phyloP scores from a whole-genome alignment of 2,113 vertebrate genomes.

The Eonycteris spelaea region DNA sequence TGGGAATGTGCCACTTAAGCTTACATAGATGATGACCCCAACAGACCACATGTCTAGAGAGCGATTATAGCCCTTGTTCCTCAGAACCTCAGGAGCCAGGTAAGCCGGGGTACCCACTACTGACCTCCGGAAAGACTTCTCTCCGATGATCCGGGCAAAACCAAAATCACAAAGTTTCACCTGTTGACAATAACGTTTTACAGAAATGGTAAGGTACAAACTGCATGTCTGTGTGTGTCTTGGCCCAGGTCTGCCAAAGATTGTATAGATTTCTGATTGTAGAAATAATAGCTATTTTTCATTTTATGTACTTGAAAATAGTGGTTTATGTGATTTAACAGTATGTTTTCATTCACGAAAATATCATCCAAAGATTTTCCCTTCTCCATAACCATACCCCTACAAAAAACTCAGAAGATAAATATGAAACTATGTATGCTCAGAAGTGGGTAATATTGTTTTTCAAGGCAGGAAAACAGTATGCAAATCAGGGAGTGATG shows the following conservation, averaged over 20 bases:
- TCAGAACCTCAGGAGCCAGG: constrained; percentile 94
- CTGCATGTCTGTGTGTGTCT: neutral
- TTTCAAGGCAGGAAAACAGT: neutral
- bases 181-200: constrained; percentile 79
- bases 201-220: neutral
- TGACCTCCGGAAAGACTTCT: constrained; percentile 96
- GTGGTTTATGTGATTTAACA: neutral
- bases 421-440: neutral
- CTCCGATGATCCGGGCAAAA: constrained; percentile 97
- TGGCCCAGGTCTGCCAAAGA: neutral
- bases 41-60: constrained; percentile 99
- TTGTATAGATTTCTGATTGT: neutral
- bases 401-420: neutral
- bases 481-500: neutral
- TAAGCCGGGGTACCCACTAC: constrained; percentile 98
- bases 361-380: neutral
- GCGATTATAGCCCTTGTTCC: constrained; percentile 98
- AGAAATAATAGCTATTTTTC: neutral
- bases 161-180: constrained; percentile 99
- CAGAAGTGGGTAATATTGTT: neutral
- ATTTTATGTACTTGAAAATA: neutral
- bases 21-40: constrained; percentile 98
- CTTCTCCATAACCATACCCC: neutral
- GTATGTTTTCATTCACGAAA: constrained; percentile 12
- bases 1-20: constrained; percentile 96